Evolutionary conservation across 2,888 invertebrate species (phyloP).

Genomic region (Caenorhabditis wallacei): DNA sequence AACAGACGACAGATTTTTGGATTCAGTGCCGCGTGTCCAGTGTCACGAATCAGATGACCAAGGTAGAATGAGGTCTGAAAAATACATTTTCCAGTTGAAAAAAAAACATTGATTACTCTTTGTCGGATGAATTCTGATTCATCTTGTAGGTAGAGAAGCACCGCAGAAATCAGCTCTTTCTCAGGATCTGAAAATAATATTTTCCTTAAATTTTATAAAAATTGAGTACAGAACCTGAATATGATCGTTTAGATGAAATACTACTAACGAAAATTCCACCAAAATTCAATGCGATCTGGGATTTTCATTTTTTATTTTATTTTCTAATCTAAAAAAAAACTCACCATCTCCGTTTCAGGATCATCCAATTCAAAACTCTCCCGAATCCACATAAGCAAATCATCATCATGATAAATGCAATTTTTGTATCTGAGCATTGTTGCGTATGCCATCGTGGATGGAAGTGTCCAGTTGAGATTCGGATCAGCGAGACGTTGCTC

Average conservation of each 20-base stretch:
- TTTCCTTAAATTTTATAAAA: too few species aligned
- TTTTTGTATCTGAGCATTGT: conserved; percentile 32
- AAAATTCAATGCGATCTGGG: conserved; percentile 45
- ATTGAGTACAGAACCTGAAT: conserved; percentile 15
- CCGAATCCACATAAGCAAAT: conserved; percentile 51
- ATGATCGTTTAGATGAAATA: conserved; percentile 10
- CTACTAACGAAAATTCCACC: conserved; percentile 28
- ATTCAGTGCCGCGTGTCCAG: conserved; percentile 17
- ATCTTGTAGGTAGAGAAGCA: conserved; percentile 60
- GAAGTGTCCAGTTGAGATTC: conserved; percentile 38
- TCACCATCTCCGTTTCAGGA: conserved; percentile 39
- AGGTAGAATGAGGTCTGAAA: conserved; percentile 26
- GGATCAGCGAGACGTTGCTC: conserved; percentile 25
- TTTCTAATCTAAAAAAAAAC: neutral
- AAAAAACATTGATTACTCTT: conserved; percentile 11
- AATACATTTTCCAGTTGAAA: neutral
- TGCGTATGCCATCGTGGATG: conserved; percentile 51
- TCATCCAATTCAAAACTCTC: conserved; percentile 55
- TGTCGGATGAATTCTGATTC: conserved; percentile 58
- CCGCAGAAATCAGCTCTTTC: conserved; percentile 43
- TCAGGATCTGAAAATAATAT: conserved; percentile 4
- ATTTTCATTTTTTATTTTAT: neutral
- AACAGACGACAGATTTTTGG: conserved; percentile 54
- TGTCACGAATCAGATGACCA: conserved; percentile 27
- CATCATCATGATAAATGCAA: neutral